These are phyloP conservation scores for Xenops minutus DNA, from an alignment of 2,797 vertebrate species.

Conservation along the genomic window DNA sequence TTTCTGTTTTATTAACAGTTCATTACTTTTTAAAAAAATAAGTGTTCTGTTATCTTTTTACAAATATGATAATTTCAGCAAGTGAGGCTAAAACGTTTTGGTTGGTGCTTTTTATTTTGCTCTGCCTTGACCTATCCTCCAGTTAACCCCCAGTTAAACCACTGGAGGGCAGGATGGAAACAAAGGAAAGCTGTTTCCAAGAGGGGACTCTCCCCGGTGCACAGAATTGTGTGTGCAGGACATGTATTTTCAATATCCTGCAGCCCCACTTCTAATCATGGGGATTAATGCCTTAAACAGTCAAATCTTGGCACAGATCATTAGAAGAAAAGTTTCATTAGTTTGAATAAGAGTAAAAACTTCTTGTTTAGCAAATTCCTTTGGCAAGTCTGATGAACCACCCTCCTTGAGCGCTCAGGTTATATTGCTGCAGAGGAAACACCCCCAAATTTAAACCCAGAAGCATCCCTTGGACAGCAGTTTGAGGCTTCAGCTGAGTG, in stretches of 20 bases:
- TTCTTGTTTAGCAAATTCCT: background rate
- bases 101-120: background rate
- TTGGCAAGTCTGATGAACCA: background rate
- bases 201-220: background rate
- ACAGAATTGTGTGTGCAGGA: background rate
- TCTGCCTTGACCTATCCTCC: background rate
- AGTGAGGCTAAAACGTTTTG: background rate
- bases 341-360: background rate
- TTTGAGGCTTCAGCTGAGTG: background rate
- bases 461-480: background rate
- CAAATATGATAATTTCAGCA: background rate
- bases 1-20: background rate
- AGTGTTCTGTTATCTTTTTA: background rate
- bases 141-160: background rate
- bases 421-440: background rate
- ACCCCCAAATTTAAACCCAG: background rate
- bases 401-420: background rate
- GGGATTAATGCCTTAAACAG: background rate
- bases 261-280: background rate
- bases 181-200: background rate
- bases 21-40: background rate
- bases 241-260: background rate
- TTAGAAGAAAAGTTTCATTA: background rate
- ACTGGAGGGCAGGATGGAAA: slow-evolving; percentile 65
- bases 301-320: background rate